Percentiles rank a stretch among this genome's conserved stretches.
Conservation (phyloP, 2,888 invertebrate species). For the Agrotis puta region DNA sequence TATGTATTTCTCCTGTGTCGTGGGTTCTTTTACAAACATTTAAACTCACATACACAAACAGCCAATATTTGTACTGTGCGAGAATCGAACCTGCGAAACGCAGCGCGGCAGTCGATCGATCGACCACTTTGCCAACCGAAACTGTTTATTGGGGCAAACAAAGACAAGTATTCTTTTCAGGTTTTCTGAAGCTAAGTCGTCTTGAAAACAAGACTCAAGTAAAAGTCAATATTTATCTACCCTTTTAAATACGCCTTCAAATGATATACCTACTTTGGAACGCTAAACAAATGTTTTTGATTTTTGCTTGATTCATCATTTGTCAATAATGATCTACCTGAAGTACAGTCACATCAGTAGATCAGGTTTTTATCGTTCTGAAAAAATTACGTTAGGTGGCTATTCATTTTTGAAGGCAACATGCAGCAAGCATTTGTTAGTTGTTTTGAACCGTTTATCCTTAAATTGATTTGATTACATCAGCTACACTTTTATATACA, state of each 20-base stretch:
- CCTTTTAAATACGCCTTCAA: background rate
- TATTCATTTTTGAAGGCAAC: constrained; percentile 18
- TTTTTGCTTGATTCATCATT: background rate
- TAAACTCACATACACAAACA: no score
- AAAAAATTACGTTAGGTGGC: background rate
- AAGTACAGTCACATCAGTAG: no score
- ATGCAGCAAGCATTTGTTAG: constrained; percentile 18
- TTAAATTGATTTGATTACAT: constrained; percentile 54
- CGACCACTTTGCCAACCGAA: no score
- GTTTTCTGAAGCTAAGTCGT: background rate
- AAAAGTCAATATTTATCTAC: no score
- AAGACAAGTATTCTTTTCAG: no score
- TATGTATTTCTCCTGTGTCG: no score
- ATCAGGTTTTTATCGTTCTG: background rate
- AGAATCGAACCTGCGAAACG: no score
- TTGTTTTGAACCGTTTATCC: constrained; percentile 44
- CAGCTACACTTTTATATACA: constrained; percentile 41
- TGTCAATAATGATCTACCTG: background rate
- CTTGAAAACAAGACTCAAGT: background rate
- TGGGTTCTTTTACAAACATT: no score
- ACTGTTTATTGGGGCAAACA: no score
- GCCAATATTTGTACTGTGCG: no score
- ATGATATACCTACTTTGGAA: background rate
- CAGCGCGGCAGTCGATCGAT: no score
- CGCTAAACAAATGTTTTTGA: background rate